A percentile compares a stretch with the other conserved stretches of the same genome.
Evolutionary conservation across 2,888 invertebrate genomes (phyloP).

Genomic region (Amphipoea oculea): DNA sequence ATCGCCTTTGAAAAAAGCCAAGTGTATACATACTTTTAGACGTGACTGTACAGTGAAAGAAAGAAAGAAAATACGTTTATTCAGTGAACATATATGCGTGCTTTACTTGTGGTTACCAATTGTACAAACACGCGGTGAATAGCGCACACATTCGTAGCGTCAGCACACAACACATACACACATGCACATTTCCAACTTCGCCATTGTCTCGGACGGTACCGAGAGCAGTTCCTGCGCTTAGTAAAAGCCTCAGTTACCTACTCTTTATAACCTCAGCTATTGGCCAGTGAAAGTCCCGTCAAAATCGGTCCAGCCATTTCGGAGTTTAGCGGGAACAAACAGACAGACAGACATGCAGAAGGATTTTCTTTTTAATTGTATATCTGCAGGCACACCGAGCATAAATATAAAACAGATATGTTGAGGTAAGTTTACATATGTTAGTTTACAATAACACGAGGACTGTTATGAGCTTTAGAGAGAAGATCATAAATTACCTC

Average conservation of each 20-base stretch:
- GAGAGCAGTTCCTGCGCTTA: neutral
- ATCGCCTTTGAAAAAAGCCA: too few species aligned
- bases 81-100: neutral
- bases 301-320: neutral
- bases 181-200: too few species aligned
- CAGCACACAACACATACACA: neutral
- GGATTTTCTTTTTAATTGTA: too few species aligned
- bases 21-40: too few species aligned
- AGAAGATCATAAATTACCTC: slow-evolving; percentile 72
- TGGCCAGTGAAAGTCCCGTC: neutral
- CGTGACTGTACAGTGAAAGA: neutral
- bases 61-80: too few species aligned
- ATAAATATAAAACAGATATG: neutral
- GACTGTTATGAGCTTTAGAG: slow-evolving; percentile 59
- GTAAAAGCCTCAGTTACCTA: neutral
- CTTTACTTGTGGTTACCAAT: neutral
- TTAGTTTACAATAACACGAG: slow-evolving; percentile 51
- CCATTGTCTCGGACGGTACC: neutral
- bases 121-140: neutral
- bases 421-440: slow-evolving; percentile 12
- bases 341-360: neutral
- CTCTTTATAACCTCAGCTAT: neutral
- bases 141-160: too few species aligned
- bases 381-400: too few species aligned
- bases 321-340: neutral